Base-by-base conservation (phyloP, 2,888 invertebrate genomes). In the Synanthedon myopaeformis region DNA sequence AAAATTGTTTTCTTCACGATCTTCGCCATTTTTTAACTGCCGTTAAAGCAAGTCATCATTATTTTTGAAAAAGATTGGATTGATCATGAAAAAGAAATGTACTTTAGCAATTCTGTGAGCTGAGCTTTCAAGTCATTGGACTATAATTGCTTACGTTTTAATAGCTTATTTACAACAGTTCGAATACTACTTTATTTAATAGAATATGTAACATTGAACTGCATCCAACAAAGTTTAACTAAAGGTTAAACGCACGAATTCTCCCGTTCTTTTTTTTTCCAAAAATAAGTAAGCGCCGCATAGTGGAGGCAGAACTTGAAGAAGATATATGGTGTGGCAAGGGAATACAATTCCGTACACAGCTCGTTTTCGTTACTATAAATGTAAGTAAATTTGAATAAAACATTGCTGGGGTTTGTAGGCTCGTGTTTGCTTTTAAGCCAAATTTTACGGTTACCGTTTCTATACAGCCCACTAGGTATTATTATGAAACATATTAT, bases 381-480 rank as follows among this genome's bases (percentile, higher is more conserved):
- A 87, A 85, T 86, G 86, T 87, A 86, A 86, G 87, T 87, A 87
- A 87, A 87, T 87, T 87, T 87, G 85, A 87, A 87, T 87, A 87
- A 87, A 86, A 87, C 86, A 87, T 86, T 66, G 66, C 67, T 57
- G 64, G 70, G 65, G 65, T 59, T 69, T 51, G 53, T 59, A 70
- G 62, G 60, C 61, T 60, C 51, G 50, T 52, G 13, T 49, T 35
- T 41, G 55, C 52, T 55, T 57, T 57, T 52, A 51, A 53, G 52
- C 53, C 14, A 14, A 45, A 52, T 55, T 51, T 54, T 42, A 28
- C 51, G 41, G 51, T 51, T 52, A 49, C 45, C 10, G 10, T 35
- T 35, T 35, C 10, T 3, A 35, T 35, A 6, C 35, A 35, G 10
- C 8, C 35, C 8, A 35, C 8, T 35, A 28, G 0, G 1, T 35